A percentile compares a stretch with the other conserved stretches of the same genome.
These are phyloP conservation scores for Neolamprologus sp. DNA, from an alignment of 2,113 vertebrate genomes.

Conservation along the genomic window DNA sequence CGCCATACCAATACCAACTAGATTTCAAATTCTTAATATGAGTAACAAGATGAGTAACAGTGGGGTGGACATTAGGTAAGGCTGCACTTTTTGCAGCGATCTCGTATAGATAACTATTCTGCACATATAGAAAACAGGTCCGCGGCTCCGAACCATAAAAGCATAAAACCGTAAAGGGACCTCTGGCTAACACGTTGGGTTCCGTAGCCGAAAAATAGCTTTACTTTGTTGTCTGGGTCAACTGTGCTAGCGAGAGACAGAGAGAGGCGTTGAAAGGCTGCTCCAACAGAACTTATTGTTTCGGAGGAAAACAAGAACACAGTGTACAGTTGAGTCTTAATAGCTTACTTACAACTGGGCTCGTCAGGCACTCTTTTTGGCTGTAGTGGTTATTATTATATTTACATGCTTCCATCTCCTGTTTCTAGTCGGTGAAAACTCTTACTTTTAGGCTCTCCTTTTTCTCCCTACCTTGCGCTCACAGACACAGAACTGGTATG, in stretches of 20 bases:
- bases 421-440: neutral
- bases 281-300: neutral
- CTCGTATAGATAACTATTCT: neutral
- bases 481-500: neutral
- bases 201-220: neutral
- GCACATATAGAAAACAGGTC: neutral
- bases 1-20: neutral
- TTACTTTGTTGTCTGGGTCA: neutral
- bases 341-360: neutral
- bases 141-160: accelerated
- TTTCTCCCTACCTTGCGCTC: neutral
- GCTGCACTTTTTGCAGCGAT: neutral
- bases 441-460: neutral
- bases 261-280: neutral
- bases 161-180: neutral
- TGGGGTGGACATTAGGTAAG: neutral
- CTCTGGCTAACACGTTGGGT: neutral
- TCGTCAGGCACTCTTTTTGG: neutral
- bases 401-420: neutral
- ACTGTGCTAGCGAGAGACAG: neutral
- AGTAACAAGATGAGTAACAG: neutral
- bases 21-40: neutral
- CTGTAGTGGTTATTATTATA: neutral
- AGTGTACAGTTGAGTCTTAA: neutral
- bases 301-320: neutral